Evolutionary conservation across 1,140 invertebrate species (phyloP), one percentile per base, ranked within the genome.

Genomic region (Bathynomus jamesi): DNA sequence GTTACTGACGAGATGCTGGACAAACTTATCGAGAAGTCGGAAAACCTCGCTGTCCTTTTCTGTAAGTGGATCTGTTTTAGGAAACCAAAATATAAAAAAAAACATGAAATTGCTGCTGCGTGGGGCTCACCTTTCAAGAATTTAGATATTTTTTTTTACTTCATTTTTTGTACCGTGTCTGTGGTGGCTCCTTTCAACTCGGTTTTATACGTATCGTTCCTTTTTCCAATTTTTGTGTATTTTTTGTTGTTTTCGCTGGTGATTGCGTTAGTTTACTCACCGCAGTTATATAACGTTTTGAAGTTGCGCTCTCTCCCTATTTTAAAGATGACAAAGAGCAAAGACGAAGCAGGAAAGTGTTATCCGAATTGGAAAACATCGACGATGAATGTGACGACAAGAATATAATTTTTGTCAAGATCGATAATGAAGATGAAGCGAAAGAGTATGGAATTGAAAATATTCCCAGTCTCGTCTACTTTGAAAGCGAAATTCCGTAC

Each of bases 1-100:
- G 90, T 96, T 31, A 95, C 92, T 40, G 93, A 95, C 82, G 92
- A 95, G 84, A 95, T 95, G 91, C 85, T 96, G 65, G 93, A 96
- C 79, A 88, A 89, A 79, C 85, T 96, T 66, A 90, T 96, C 67
- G 92, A 92, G 79, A 90, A 93, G 80, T 89, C 91, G 65, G 92
- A 94, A 83, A 91, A 90, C 74, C 85, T 96, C 73, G 93, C 93
- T 69, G 93, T 95, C 70, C 84, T 96, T 53, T 96, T 96, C 81
- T 95, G 94, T 95, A 88, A 89, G 89, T 86, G 76, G 11, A n/a
- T 64, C 13, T 46, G 3, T 11, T 7, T 53, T 3, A 62, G 29
- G 61, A 25, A 3, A 21, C 69, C 21, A 21, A 21, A 73, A 65
- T 69, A n/a, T n/a, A n/a, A n/a, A n/a, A n/a, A n/a, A n/a, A n/a